Conservation (phyloP, 2,797 vertebrate species). For the Acipenser ruthenus region DNA sequence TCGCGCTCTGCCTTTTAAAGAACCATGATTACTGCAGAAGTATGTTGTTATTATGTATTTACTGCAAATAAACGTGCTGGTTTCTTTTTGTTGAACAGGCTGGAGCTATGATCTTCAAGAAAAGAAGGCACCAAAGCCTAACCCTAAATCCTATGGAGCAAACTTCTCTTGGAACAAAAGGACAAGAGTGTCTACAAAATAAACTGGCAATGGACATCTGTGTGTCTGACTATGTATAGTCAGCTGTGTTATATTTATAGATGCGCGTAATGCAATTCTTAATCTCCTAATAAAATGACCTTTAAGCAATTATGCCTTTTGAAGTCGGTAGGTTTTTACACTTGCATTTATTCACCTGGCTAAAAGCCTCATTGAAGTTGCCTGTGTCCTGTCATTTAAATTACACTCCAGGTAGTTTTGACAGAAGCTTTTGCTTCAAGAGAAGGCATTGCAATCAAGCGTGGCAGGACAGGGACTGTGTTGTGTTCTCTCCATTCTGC, state of each 20-base stretch:
- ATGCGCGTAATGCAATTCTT: constrained; percentile 59
- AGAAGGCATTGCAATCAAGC: too few species aligned
- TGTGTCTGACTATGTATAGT: constrained; percentile 51
- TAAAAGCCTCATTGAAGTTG: too few species aligned
- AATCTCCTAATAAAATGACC: constrained; percentile 82
- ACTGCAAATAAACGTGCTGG: constrained; percentile 24
- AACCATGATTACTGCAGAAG: too few species aligned
- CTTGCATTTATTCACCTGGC: too few species aligned
- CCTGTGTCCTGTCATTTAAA: too few species aligned
- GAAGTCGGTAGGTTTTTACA: constrained; percentile 19
- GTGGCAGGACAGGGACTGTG: too few species aligned
- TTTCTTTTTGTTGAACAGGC: constrained; percentile 52
- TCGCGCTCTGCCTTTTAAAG: too few species aligned
- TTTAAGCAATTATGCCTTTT: constrained; percentile 46
- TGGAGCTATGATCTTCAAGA: constrained; percentile 91
- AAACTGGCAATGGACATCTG: constrained; percentile 57
- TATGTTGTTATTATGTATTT: too few species aligned
- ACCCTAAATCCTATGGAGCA: constrained; percentile 89
- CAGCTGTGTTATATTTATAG: constrained; percentile 64
- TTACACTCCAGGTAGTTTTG: too few species aligned
- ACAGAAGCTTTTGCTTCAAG: too few species aligned
- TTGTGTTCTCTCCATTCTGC: too few species aligned
- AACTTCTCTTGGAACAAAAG: constrained; percentile 99
- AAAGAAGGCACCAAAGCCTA: constrained; percentile 78
- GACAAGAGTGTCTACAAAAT: constrained; percentile 90